Conservation (phyloP, 2,888 invertebrate genomes). For the Silvanus unidentatus region DNA sequence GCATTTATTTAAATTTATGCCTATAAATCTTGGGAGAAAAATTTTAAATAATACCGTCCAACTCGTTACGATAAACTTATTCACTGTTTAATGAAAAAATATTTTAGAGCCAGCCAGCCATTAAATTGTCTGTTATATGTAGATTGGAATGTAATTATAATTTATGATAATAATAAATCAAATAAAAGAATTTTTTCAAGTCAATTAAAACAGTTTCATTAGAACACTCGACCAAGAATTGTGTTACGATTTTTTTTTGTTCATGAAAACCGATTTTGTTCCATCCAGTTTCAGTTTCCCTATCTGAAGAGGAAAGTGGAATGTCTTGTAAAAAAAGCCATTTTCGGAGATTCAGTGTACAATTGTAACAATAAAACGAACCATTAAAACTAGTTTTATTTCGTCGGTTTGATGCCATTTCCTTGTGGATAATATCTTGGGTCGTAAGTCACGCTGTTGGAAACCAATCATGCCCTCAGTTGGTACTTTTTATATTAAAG, state of each 20-base stretch:
- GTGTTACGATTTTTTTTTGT: too few species aligned
- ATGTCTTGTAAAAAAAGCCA: neutral
- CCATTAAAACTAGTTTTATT: constrained; percentile 9
- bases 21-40: neutral
- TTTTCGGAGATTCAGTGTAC: neutral
- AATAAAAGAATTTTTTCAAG: too few species aligned
- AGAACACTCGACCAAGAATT: too few species aligned
- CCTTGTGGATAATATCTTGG: constrained; percentile 17
- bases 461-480: constrained; percentile 11
- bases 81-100: too few species aligned
- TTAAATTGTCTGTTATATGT: too few species aligned
- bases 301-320: neutral
- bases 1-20: neutral
- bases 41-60: neutral
- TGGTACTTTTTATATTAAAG: constrained; percentile 1
- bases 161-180: too few species aligned
- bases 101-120: too few species aligned
- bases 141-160: too few species aligned
- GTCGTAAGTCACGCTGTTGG: constrained; percentile 23
- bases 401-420: constrained; percentile 15
- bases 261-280: too few species aligned
- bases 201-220: too few species aligned
- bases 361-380: constrained; percentile 7
- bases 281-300: too few species aligned
- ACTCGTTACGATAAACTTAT: too few species aligned